Evolutionary conservation across 2,113 vertebrate genomes (phyloP).

Genomic region (Chascanopsetta lugubris): DNA sequence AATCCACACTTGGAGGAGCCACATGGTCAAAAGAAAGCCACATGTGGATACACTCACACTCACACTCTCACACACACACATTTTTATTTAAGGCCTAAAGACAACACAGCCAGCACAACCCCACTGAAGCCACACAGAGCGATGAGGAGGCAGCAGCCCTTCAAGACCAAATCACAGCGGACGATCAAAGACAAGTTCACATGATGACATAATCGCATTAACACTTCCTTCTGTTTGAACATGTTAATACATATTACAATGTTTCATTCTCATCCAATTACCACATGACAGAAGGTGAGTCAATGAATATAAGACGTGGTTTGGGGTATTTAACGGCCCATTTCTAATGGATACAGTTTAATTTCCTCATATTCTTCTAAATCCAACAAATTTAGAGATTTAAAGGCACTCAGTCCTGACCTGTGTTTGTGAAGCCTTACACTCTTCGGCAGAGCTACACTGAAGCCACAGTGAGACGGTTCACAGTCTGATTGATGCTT

Average conservation of each 20-base stretch:
- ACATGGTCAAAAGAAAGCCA: slow-evolving; percentile 74
- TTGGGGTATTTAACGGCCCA: no score
- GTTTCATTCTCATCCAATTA: slow-evolving; percentile 37
- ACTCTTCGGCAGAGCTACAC: slow-evolving; percentile 46
- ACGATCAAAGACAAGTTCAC: slow-evolving; percentile 58
- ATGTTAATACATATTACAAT: slow-evolving; percentile 9
- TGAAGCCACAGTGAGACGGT: slow-evolving; percentile 69
- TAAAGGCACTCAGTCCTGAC: slow-evolving; percentile 46
- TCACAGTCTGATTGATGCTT: slow-evolving; percentile 78
- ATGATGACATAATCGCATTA: slow-evolving; percentile 65
- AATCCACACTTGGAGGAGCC: slow-evolving; percentile 72
- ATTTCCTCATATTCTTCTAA: background rate
- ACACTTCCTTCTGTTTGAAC: background rate
- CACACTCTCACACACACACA: slow-evolving; percentile 53
- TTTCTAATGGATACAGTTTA: slow-evolving; percentile 1
- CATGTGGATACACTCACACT: slow-evolving; percentile 63
- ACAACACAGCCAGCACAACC: slow-evolving; percentile 48
- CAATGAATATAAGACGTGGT: background rate
- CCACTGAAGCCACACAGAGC: slow-evolving; percentile 33
- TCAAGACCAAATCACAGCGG: slow-evolving; percentile 44
- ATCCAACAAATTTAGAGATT: slow-evolving; percentile 33
- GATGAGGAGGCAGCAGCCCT: slow-evolving; percentile 45
- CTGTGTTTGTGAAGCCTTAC: slow-evolving; percentile 52
- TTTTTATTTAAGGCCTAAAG: slow-evolving; percentile 53
- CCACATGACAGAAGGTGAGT: background rate